A percentile compares a stretch with the other conserved stretches of the same genome.
Conservation (phyloP, 1,140 invertebrate genomes). For the Megalonaias nervosa region DNA sequence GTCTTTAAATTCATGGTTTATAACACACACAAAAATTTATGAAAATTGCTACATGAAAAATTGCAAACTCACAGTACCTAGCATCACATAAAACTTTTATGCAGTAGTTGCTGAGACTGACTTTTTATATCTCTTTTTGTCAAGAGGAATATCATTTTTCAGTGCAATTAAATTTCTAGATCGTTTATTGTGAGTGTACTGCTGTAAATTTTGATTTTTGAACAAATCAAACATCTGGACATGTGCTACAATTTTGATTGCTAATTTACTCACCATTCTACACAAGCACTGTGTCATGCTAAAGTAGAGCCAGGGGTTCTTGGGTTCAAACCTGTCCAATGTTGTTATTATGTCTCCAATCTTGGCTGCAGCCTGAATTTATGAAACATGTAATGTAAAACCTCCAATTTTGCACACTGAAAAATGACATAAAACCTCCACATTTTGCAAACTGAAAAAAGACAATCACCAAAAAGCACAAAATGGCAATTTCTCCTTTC, state of each 20-base stretch:
- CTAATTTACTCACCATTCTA: constrained; percentile 73
- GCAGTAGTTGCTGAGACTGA: not conserved
- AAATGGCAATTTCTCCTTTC: too few species aligned
- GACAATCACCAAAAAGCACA: too few species aligned
- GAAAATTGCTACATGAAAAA: too few species aligned
- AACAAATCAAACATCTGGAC: not conserved
- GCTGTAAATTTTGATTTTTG: too few species aligned
- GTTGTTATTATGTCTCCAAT: constrained; percentile 80
- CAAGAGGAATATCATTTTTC: not conserved
- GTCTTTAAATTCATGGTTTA: too few species aligned
- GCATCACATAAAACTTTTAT: not conserved
- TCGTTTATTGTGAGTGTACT: too few species aligned
- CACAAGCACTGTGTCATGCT: constrained; percentile 84
- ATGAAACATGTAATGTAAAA: constrained; percentile 20
- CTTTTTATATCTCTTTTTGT: not conserved
- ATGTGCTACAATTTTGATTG: not conserved
- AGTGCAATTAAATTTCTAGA: too few species aligned
- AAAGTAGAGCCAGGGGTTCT: constrained; percentile 81
- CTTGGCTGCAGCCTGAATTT: constrained; percentile 74
- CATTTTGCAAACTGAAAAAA: too few species aligned
- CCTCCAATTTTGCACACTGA: too few species aligned
- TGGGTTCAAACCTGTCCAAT: constrained; percentile 82
- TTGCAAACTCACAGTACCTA: too few species aligned
- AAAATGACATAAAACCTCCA: not conserved
- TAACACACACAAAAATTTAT: too few species aligned